phyloP scores from a whole-genome alignment of 2,797 vertebrate species.

The Phataginus tricuspis region DNA sequence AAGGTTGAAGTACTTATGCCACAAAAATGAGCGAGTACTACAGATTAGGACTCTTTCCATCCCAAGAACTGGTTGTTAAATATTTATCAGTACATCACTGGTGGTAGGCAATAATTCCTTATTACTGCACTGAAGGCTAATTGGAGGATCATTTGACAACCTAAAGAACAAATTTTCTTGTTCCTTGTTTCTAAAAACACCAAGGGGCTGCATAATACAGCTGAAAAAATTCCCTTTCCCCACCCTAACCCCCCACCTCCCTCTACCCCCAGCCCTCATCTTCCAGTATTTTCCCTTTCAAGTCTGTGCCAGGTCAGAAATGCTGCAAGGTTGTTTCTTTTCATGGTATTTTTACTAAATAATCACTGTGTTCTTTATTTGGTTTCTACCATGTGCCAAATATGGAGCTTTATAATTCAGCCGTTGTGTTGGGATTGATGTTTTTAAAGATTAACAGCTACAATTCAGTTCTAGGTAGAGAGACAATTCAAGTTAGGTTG shows the following conservation, averaged over 20 bases:
- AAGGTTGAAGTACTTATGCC: not conserved
- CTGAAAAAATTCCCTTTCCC: not conserved
- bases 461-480: not conserved
- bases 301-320: not conserved
- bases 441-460: not conserved
- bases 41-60: not conserved
- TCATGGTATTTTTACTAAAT: not conserved
- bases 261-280: not conserved
- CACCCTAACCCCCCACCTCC: no score
- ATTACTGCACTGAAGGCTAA: not conserved
- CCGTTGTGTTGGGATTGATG: not conserved
- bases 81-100: not conserved
- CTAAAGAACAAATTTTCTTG: not conserved
- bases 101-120: not conserved
- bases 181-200: slow-evolving; percentile 32
- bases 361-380: not conserved
- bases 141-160: not conserved
- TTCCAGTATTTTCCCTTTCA: slow-evolving; percentile 58
- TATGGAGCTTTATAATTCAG: not conserved
- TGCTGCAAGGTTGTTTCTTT: not conserved
- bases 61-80: not conserved
- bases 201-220: slow-evolving; percentile 35
- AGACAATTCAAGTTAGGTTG: not conserved
- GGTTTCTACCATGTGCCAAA: not conserved
- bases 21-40: not conserved